Evolutionary conservation across 92 coral and sea anemone species (phyloP), one percentile per base, ranked within the genome.

Genomic region (Pocillopora grandis): DNA sequence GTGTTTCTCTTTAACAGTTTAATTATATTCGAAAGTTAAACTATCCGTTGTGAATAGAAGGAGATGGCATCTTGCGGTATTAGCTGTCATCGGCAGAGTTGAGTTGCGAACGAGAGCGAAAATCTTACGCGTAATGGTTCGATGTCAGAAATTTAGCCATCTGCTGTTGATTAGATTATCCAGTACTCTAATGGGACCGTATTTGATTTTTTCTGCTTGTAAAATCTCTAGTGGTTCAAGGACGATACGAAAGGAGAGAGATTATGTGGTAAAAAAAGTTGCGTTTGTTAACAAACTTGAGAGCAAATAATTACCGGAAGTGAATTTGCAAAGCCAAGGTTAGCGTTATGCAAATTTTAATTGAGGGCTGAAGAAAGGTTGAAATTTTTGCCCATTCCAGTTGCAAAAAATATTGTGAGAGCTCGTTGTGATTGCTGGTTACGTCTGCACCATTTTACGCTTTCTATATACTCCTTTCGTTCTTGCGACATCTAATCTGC

Each of bases 261-360:
- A 42, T 42, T 42, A 3, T 42, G 4, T 7, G 14, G 55, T 66
- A 21, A 16, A 16, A 57, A 55, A 21, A 16, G 1, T 49, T 35
- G 72, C 19, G 62, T 62, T 64, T 52, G 78, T 81, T 73, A 42
- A 1, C 20, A 58, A 58, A 62, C 31, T 71, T 68, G 21, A 62
- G 42, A 19, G 12, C 12, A 70, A 59, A 23, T 66, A 31, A 80
- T 81, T 59, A 71, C 85, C 85, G 85, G 85, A 81, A 81, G 85
- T 81, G 85, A 58, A 16, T 13, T 81, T 56, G 27, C 66, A 19
- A 56, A 49, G 61, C 18, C 31, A 16, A 79, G 75, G 75, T 20
- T 5, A 35, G 75, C 75, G n/a, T 36, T 58, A 68, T 80, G 84
- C 76, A 56, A 80, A 78, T 64, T 48, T 62, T 20, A 7, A 42